Conservation (phyloP, 1,140 invertebrate genomes). For the Megalopta genalis region DNA sequence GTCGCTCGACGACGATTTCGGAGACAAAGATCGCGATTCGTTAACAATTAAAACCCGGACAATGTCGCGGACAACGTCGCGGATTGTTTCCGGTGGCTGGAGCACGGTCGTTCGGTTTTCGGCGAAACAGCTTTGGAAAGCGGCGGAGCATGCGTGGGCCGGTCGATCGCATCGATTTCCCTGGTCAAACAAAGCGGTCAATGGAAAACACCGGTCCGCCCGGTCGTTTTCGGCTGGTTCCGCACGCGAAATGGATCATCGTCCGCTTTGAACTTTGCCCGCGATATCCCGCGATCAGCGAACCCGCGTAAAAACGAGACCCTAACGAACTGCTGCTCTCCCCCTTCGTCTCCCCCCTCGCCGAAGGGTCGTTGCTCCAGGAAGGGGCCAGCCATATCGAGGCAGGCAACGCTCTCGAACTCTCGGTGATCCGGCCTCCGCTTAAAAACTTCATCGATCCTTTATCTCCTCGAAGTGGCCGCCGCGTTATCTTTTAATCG, state of each 20-base stretch:
- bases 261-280: neutral
- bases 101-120: no score
- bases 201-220: neutral
- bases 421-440: neutral
- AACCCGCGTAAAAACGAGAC: neutral
- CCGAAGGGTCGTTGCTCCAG: no score
- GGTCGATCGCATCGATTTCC: neutral
- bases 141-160: neutral
- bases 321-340: neutral
- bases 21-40: no score
- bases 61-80: no score
- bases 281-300: neutral
- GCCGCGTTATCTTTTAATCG: slow-evolving; percentile 29
- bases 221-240: neutral
- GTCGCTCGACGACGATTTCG: no score
- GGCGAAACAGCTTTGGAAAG: neutral
- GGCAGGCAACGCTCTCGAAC: neutral
- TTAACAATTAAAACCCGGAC: no score
- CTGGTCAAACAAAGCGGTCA: neutral
- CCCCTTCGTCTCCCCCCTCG: neutral
- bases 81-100: no score
- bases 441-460: slow-evolving; percentile 24
- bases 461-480: neutral
- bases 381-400: neutral
- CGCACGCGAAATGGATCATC: neutral